Evolutionary conservation across 2,113 vertebrate species (phyloP).

Genomic region (Sorex araneus): DNA sequence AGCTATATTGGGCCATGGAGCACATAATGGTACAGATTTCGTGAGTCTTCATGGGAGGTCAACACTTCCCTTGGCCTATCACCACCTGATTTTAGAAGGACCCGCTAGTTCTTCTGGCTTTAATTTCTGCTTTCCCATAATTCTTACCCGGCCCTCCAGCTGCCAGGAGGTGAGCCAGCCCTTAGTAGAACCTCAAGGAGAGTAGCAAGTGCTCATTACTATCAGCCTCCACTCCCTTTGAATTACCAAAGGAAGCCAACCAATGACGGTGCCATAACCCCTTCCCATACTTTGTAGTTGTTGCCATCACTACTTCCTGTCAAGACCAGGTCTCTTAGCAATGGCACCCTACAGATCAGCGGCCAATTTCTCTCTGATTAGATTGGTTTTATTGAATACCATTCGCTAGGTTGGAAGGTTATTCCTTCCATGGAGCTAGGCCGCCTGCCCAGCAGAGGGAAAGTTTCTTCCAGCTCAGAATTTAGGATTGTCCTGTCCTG

Average conservation of each 20-base stretch:
- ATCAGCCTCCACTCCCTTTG: background rate
- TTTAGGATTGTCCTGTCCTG: background rate
- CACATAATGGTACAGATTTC: too few relatives aligned
- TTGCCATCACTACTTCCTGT: conserved; percentile 34
- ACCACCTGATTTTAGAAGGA: background rate
- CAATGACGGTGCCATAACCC: background rate
- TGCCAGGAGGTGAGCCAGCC: background rate
- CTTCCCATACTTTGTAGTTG: conserved; percentile 27
- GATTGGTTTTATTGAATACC: background rate
- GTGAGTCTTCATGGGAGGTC: background rate
- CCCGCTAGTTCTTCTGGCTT: background rate
- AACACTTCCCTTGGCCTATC: background rate
- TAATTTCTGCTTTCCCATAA: background rate
- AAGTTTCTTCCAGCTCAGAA: background rate
- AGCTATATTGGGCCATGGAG: accelerated
- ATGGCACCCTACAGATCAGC: background rate
- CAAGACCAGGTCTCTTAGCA: conserved; percentile 48
- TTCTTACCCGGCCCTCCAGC: background rate
- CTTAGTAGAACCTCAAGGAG: background rate
- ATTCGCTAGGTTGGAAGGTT: background rate
- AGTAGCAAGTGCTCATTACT: background rate
- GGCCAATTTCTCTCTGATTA: background rate
- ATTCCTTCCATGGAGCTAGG: background rate
- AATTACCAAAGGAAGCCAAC: background rate
- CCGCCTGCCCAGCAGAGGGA: too few relatives aligned